Conservation (phyloP, 2,797 vertebrate genomes). For the Microctenopoma lineatum region DNA sequence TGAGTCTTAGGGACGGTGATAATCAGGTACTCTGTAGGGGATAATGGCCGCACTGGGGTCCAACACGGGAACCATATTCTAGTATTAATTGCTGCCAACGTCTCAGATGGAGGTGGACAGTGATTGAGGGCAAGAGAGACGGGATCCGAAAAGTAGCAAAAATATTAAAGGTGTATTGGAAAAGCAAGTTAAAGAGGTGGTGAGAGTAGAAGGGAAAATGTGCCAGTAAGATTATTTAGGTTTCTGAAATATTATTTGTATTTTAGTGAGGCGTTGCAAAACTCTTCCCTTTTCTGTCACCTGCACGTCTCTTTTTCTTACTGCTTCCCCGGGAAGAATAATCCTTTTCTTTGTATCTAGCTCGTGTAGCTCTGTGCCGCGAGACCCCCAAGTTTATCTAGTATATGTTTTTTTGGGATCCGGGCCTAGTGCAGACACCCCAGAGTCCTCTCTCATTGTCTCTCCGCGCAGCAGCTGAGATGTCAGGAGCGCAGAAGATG, state of each 20-base stretch:
- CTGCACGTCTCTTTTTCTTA: constrained; percentile 11
- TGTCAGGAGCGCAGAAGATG: constrained; percentile 65
- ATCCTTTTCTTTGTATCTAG: constrained; percentile 8
- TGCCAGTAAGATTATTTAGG: constrained; percentile 54
- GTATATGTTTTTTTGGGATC: constrained; percentile 33
- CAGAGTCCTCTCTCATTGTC: constrained; percentile 48
- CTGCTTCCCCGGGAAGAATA: constrained; percentile 16
- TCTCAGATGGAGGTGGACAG: constrained; percentile 30
- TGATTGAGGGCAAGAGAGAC: constrained; percentile 15
- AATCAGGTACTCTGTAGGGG: constrained; percentile 55
- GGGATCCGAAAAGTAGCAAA: neutral
- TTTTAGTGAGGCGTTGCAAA: constrained; percentile 16
- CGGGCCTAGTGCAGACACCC: constrained; percentile 27
- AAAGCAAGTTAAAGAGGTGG: constrained; percentile 9
- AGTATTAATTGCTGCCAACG: constrained; percentile 44
- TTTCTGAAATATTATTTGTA: constrained; percentile 39
- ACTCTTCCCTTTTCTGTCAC: constrained; percentile 21
- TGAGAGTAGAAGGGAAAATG: constrained; percentile 20
- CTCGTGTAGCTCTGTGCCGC: constrained; percentile 12
- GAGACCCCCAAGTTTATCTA: constrained; percentile 42
- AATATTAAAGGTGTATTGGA: constrained; percentile 17
- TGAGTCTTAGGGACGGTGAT: constrained; percentile 51
- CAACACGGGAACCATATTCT: constrained; percentile 42
- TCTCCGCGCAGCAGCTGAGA: constrained; percentile 48
- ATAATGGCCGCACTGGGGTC: constrained; percentile 54